phyloP scores from a whole-genome alignment of 2,797 vertebrate genomes.

The Bradypodion ventrale region DNA sequence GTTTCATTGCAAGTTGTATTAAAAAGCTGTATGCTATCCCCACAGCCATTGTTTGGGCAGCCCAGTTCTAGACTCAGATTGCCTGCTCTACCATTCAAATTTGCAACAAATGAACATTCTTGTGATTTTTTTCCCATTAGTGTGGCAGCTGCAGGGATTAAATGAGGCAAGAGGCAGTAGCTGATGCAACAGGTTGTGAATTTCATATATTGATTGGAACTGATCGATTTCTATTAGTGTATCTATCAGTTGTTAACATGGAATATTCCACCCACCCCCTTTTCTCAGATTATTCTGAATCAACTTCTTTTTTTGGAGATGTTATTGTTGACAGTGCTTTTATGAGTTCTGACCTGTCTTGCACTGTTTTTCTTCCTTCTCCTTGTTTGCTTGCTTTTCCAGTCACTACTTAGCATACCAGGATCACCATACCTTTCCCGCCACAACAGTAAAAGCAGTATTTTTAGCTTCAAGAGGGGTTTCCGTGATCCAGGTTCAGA shows the following conservation, averaged over 20 bases:
- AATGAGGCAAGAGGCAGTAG: not conserved
- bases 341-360: fast-evolving
- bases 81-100: not conserved
- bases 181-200: not conserved
- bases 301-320: too few relatives aligned
- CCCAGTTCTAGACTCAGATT: not conserved
- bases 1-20: too few relatives aligned
- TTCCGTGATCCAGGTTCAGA: conserved; percentile 93
- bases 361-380: fast-evolving
- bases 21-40: not conserved
- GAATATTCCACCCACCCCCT: not conserved
- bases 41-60: not conserved
- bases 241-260: not conserved
- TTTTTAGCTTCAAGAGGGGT: conserved; percentile 93
- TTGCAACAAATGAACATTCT: not conserved
- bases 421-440: conserved; percentile 97
- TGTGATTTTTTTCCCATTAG: not conserved
- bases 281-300: not conserved
- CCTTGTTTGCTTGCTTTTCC: not conserved
- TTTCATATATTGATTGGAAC: not conserved
- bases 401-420: conserved; percentile 97
- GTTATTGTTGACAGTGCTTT: fast-evolving
- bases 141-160: not conserved
- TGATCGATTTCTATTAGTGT: not conserved
- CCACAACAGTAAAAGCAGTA: conserved; percentile 97